phyloP scores from a whole-genome alignment of 1,140 invertebrate species.

The Spodoptera frugiperda region DNA sequence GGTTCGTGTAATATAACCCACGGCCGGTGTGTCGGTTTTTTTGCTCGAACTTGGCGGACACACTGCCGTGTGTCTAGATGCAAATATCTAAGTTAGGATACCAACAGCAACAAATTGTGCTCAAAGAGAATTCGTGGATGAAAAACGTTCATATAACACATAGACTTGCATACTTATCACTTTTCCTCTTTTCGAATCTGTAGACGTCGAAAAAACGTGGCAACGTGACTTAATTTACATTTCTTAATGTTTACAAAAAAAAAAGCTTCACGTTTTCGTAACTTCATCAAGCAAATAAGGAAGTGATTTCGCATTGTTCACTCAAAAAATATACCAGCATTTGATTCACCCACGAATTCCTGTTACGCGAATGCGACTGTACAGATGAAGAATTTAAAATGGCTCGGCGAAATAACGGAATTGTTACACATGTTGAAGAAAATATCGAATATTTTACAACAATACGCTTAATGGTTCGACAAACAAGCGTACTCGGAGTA shows the following conservation, averaged over 20 bases:
- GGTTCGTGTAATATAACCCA: too few species aligned
- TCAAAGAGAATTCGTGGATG: background rate
- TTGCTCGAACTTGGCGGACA: too few species aligned
- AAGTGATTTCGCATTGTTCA: conserved; percentile 29
- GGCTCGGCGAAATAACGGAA: conserved; percentile 23
- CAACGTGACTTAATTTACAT: conserved; percentile 35
- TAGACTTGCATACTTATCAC: conserved; percentile 20
- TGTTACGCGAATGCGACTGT: background rate
- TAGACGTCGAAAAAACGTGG: conserved; percentile 16
- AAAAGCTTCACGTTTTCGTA: conserved; percentile 6
- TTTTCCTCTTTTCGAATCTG: background rate
- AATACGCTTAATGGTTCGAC: conserved; percentile 62
- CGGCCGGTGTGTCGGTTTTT: too few species aligned
- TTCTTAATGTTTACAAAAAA: conserved; percentile 25
- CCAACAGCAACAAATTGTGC: background rate
- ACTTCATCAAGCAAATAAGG: conserved; percentile 17
- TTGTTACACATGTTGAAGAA: conserved; percentile 11
- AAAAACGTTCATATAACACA: conserved; percentile 22
- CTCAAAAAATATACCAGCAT: conserved; percentile 28
- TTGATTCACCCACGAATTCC: conserved; percentile 19
- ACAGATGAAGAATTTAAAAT: conserved; percentile 37
- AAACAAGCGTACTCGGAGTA: conserved; percentile 60
- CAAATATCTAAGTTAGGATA: background rate
- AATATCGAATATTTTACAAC: conserved; percentile 55
- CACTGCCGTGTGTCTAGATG: too few species aligned